A percentile compares a stretch with the other conserved stretches of the same genome.
Evolutionary conservation across 2,113 vertebrate species (phyloP).

Genomic region (Pithys albifrons): DNA sequence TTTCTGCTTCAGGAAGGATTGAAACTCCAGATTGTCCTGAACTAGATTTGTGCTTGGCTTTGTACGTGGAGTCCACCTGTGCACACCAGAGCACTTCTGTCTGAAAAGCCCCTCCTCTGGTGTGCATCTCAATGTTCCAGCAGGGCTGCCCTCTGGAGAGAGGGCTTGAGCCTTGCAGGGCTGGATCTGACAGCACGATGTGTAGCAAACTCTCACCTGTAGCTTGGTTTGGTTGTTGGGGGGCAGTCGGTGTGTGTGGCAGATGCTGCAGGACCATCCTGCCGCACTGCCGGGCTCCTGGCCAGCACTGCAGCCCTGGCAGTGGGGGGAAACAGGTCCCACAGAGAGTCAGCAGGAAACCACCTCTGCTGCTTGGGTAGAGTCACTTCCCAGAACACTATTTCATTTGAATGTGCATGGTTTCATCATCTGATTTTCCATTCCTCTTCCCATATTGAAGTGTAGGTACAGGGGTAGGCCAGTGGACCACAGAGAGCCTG

Average conservation of each 20-base stretch:
- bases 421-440: not conserved
- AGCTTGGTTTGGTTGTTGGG: not conserved
- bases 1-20: not conserved
- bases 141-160: not conserved
- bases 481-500: not conserved
- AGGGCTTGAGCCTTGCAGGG: not conserved
- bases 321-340: not conserved
- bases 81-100: not conserved
- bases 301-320: not conserved
- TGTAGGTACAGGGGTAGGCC: not conserved
- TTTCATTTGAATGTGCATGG: not conserved
- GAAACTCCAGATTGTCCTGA: not conserved
- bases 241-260: accelerated
- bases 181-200: accelerated
- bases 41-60: not conserved
- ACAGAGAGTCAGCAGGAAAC: not conserved
- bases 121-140: not conserved
- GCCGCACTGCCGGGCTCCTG: accelerated
- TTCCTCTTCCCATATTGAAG: not conserved
- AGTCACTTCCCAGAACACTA: not conserved
- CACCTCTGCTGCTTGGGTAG: not conserved
- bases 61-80: not conserved
- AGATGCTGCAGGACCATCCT: accelerated
- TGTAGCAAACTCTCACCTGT: not conserved
- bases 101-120: not conserved